Base-by-base conservation (phyloP, 2,797 vertebrate genomes). In the Atherinosoma microstoma region DNA sequence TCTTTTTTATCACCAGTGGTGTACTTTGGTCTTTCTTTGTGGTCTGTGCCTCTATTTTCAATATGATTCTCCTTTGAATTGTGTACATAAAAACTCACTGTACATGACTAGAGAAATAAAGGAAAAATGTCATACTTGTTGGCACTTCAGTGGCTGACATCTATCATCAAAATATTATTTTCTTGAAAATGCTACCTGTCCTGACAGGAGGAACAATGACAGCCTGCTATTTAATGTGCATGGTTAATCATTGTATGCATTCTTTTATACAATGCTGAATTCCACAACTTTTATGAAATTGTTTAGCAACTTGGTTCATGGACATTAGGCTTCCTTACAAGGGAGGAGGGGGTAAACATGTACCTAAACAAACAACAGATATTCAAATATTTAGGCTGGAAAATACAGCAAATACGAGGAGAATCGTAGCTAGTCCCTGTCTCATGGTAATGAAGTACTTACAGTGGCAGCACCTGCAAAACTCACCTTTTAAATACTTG, bases 71-170 rank as follows among this genome's bases (percentile, higher is more conserved):
- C 36, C 18, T 73, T 68, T 75, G 38, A 80, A 70, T 47, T 67
- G 69, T 83, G 67, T 83, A 81, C 47, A 79, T 75, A 80, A 71
- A 82, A 63, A 51, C 69, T 82, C 54, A 78, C 62, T 88, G 85
- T 85, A 87, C n/a, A 74, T 83, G 69, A 68, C 15, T 63, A 73
- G 60, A 78, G 61, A 79, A 92, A 91, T 89, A 89, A 89, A 89
- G n/a, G 18, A 67, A 56, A 80, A 74, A 76, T 56, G 62, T 68
- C 40, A 57, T 68, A 53, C 76, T 49, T 58, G 3, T 59, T 67
- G 24, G 3, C 8, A 76, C 58, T 57, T 71, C 27, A 60, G 22
- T 75, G 74, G 2, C 29, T 58, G 12, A n/a, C 20, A 58, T 58
- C 24, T 47, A 22, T 5, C 59, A 64, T 57, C 24, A 27, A 27